phyloP scores from a whole-genome alignment of 2,797 vertebrate genomes.

The Pangasius larnaudii region DNA sequence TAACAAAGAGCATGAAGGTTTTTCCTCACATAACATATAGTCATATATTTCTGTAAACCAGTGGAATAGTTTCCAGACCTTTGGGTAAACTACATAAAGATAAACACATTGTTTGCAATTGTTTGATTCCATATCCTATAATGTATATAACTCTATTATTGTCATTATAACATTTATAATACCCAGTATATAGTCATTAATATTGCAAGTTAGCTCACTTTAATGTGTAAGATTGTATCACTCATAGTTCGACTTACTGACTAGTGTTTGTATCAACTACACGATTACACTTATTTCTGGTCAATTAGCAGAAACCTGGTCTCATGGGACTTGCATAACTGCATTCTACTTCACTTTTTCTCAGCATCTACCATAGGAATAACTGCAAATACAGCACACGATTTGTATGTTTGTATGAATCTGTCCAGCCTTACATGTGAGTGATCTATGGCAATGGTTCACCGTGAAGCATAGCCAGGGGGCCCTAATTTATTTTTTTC shows the following conservation, averaged over 20 bases:
- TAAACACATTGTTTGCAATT: neutral
- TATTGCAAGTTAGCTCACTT: neutral
- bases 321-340: neutral
- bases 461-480: neutral
- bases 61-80: neutral
- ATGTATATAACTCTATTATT: neutral
- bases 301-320: neutral
- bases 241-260: neutral
- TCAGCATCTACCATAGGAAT: neutral
- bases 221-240: neutral
- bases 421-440: neutral
- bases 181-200: neutral
- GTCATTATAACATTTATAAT: neutral
- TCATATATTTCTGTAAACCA: neutral
- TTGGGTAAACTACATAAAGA: neutral
- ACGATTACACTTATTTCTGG: neutral
- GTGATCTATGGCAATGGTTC: neutral
- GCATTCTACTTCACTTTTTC: neutral
- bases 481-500: neutral
- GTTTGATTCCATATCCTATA: conserved; percentile 3
- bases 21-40: neutral
- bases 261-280: neutral
- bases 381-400: neutral
- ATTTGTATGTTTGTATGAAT: neutral
- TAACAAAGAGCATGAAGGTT: neutral